Percentiles rank a stretch among this genome's conserved stretches.
Evolutionary conservation across 2,797 vertebrate species (phyloP).

Genomic region (Sardinella longiceps): DNA sequence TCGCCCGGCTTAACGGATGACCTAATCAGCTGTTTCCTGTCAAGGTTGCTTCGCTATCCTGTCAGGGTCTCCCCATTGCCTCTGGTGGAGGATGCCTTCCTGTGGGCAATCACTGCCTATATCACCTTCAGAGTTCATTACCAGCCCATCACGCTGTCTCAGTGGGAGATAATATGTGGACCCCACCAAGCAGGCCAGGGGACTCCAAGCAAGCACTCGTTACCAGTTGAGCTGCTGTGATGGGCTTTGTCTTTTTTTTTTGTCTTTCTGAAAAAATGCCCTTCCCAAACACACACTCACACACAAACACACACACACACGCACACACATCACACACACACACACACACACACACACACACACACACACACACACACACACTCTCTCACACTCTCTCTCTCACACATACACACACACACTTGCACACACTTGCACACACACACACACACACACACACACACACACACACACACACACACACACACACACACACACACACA

Average conservation of each 20-base stretch:
- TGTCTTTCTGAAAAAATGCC: neutral
- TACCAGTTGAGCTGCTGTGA: neutral
- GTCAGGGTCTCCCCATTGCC: slow-evolving; percentile 42
- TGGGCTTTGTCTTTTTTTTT: neutral
- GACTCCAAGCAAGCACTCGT: slow-evolving; percentile 44
- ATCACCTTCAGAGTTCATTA: slow-evolving; percentile 66
- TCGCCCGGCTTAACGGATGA: slow-evolving; percentile 69
- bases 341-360: neutral
- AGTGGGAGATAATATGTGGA: slow-evolving; percentile 35
- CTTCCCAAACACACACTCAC: neutral
- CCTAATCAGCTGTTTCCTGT: slow-evolving; percentile 72
- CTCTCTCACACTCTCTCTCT: neutral
- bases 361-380: slow-evolving; percentile 14
- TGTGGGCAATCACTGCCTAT: slow-evolving; percentile 51
- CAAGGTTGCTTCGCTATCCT: slow-evolving; percentile 58
- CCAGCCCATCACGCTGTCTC: slow-evolving; percentile 37
- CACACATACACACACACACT: slow-evolving; percentile 1
- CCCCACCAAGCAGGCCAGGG: slow-evolving; percentile 1
- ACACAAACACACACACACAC: slow-evolving; percentile 8
- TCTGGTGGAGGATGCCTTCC: slow-evolving; percentile 51
- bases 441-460: slow-evolving; percentile 4
- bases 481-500: slow-evolving; percentile 3
- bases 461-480: neutral
- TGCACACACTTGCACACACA: too few species aligned
- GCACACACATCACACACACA: neutral